phyloP scores from a whole-genome alignment of 2,888 invertebrate genomes.

The Onthophagus sagittarius region DNA sequence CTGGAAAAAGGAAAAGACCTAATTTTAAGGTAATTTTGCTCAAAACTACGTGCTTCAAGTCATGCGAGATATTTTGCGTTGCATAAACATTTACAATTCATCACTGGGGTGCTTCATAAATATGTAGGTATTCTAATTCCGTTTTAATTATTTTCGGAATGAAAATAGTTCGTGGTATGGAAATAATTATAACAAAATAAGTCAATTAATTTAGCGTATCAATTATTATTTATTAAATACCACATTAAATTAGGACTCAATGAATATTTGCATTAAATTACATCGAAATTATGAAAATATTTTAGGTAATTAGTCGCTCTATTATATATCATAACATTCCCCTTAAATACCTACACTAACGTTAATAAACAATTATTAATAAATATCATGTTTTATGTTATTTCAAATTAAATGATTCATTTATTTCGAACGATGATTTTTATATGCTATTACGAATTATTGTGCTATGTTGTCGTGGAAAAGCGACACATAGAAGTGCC shows the following conservation, averaged over 20 bases:
- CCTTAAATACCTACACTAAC: background rate
- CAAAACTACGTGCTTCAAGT: background rate
- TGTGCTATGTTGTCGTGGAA: background rate
- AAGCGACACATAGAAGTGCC: background rate
- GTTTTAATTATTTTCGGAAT: too few species aligned
- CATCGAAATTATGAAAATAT: background rate
- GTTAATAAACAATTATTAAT: background rate
- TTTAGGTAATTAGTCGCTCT: background rate
- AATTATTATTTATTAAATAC: too few species aligned
- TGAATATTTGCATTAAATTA: background rate
- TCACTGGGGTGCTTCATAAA: too few species aligned
- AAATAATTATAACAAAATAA: too few species aligned
- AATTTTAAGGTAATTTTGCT: constrained; percentile 28
- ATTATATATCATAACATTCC: background rate
- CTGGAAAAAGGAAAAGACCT: constrained; percentile 50
- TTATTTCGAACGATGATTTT: too few species aligned
- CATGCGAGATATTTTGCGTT: too few species aligned
- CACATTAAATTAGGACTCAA: background rate
- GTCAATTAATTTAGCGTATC: too few species aligned
- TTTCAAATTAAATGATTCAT: too few species aligned
- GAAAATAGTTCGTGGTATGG: too few species aligned
- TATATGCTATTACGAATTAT: background rate
- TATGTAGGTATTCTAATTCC: too few species aligned
- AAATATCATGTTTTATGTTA: background rate
- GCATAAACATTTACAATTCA: too few species aligned